These are phyloP conservation scores for Upupa epops DNA, from an alignment of 2,113 vertebrate species.

Conservation along the genomic window DNA sequence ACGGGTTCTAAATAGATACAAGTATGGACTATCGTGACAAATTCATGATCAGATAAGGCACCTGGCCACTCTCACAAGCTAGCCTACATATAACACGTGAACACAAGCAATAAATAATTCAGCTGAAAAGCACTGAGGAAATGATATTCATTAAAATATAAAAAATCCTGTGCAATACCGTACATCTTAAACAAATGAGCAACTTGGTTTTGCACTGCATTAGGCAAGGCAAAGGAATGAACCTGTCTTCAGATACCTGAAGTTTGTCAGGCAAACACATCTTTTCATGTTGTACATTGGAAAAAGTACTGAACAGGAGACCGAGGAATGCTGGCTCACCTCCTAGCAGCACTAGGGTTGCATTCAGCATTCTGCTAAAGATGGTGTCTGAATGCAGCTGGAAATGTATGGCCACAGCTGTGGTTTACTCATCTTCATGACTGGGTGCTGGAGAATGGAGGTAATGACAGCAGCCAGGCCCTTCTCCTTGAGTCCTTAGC, in stretches of 20 bases:
- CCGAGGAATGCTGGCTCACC: neutral
- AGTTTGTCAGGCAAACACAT: neutral
- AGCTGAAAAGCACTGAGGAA: neutral
- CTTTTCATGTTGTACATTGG: neutral
- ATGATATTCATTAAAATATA: neutral
- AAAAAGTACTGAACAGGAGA: neutral
- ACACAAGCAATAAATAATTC: neutral
- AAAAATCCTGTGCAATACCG: neutral
- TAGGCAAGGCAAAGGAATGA: neutral
- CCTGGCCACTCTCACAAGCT: neutral
- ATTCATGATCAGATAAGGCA: neutral
- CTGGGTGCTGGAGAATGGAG: neutral
- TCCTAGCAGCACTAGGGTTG: neutral
- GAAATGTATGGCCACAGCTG: neutral
- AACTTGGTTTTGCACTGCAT: neutral
- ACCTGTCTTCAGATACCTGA: neutral
- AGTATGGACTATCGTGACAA: neutral
- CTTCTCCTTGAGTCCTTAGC: neutral
- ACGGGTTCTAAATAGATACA: neutral
- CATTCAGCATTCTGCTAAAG: neutral
- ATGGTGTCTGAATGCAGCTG: neutral
- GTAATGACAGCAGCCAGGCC: neutral
- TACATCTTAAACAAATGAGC: neutral
- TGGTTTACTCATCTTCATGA: neutral
- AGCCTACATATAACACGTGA: neutral